Evolutionary conservation across 2,797 vertebrate genomes (phyloP), one percentile per base, ranked within the genome.

Genomic region (Alca torda): DNA sequence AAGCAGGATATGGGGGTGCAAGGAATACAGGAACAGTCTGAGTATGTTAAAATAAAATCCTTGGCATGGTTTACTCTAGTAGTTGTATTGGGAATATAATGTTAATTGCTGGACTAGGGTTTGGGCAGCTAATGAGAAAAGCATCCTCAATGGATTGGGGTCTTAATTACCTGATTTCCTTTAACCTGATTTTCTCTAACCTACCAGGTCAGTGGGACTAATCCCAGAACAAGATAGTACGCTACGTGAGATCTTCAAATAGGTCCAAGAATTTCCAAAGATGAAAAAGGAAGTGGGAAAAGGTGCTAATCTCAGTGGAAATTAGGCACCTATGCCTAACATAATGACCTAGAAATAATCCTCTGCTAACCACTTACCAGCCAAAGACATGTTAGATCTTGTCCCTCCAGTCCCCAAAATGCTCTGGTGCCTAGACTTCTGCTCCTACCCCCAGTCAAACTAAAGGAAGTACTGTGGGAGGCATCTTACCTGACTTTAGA

Each of bases 131-230:
- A 97, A 97, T 93, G 91, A 97, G 64, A 46, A 87, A 95, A 81
- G 87, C 81, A 91, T 61, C 72, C 81, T 96, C 92, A 64, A 16
- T 48, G 73, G 92, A 83, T 10, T 75, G 64, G 37, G 87, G 82
- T 74, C 53, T 97, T 96, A 96, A 97, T 96, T 95, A 96, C 89
- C 89, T 84, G 89, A 92, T 92, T 93, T 95, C 31, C 90, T 95
- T 92, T 96, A 96, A 94, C 95, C 91, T 96, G 87, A 89, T 96
- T 97, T 97, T 64, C 33, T 91, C 43, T 91, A 81, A 85, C 87
- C 61, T 59, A 74, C 37, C 70, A 91, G 84, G 89, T 91, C 94
- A 93, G 65, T 89, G 79, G 73, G 59, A 91, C 87, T 95, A 89
- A 92, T 95, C 69, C 75, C 92, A 95, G 81, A 86, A 63, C 26